phyloP scores from a whole-genome alignment of 92 coral and sea anemone genomes.

The Umimayanthus chanpuru region DNA sequence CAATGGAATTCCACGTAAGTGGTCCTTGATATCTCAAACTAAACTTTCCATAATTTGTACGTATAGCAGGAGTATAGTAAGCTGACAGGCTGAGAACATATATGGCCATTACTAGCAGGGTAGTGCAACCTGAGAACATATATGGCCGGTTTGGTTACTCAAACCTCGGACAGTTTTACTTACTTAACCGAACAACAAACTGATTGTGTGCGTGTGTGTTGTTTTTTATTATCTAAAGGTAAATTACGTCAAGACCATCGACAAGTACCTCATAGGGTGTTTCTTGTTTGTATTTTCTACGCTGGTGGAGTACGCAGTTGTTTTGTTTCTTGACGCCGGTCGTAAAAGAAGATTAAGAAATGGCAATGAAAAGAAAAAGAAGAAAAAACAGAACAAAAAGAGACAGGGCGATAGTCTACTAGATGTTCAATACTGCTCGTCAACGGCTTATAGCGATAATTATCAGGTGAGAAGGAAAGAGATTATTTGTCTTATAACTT shows the following conservation, averaged over 20 bases:
- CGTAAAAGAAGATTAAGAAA: constrained; percentile 44
- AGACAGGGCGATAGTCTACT: constrained; percentile 23
- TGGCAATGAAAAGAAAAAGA: constrained; percentile 55
- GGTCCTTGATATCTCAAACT: no score
- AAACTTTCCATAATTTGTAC: no score
- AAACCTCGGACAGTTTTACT: no score
- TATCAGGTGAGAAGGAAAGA: constrained; percentile 9
- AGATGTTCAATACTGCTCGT: constrained; percentile 16
- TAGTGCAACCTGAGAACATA: no score
- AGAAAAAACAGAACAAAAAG: constrained; percentile 54
- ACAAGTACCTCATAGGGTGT: constrained; percentile 93
- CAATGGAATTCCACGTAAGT: no score
- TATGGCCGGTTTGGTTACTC: no score
- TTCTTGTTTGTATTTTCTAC: constrained; percentile 94
- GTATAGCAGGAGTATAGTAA: no score
- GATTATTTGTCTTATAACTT: no score
- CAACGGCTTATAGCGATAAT: not conserved
- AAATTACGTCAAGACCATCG: constrained; percentile 94
- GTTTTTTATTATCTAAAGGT: constrained; percentile 59
- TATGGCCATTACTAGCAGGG: no score
- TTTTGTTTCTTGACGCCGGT: constrained; percentile 70
- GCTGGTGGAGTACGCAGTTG: constrained; percentile 85
- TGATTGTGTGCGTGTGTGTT: no score
- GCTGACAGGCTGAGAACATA: no score
- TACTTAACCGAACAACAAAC: no score